Conservation (phyloP, 2,888 invertebrate species). For the Gasteruption jaculator region DNA sequence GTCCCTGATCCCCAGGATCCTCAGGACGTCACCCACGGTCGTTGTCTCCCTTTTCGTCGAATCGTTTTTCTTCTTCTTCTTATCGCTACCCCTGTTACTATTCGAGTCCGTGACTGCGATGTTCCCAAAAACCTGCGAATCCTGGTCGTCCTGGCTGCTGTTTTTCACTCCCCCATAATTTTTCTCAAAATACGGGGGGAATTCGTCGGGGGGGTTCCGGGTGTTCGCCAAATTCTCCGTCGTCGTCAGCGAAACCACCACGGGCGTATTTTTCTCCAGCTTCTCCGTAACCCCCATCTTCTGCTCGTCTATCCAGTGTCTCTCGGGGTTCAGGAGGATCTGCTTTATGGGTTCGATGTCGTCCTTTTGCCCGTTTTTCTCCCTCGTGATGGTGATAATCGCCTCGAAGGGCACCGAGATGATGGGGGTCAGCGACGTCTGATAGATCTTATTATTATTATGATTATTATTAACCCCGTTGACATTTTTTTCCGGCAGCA, state of each 20-base stretch:
- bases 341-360: slow-evolving; percentile 9
- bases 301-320: no score
- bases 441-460: no score
- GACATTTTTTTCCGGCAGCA: no score
- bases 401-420: slow-evolving; percentile 46
- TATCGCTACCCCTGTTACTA: no score
- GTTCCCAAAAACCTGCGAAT: slow-evolving; percentile 16
- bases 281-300: no score
- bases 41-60: slow-evolving; percentile 22
- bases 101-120: neutral
- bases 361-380: slow-evolving; percentile 19
- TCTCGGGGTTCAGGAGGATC: slow-evolving; percentile 2
- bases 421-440: no score
- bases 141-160: slow-evolving; percentile 9
- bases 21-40: slow-evolving; percentile 27
- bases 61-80: slow-evolving; percentile 14
- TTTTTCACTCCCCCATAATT: no score
- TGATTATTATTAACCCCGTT: no score
- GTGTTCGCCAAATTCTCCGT: slow-evolving; percentile 15
- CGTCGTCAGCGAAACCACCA: no score
- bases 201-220: slow-evolving; percentile 34
- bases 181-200: slow-evolving; percentile 36
- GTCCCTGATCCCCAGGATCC: slow-evolving; percentile 23
- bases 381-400: slow-evolving; percentile 40
- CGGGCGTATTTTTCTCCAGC: neutral